A percentile compares a stretch with the other conserved stretches of the same genome.
Conservation (phyloP, 2,888 invertebrate genomes). For the Melinaea menophilus region DNA sequence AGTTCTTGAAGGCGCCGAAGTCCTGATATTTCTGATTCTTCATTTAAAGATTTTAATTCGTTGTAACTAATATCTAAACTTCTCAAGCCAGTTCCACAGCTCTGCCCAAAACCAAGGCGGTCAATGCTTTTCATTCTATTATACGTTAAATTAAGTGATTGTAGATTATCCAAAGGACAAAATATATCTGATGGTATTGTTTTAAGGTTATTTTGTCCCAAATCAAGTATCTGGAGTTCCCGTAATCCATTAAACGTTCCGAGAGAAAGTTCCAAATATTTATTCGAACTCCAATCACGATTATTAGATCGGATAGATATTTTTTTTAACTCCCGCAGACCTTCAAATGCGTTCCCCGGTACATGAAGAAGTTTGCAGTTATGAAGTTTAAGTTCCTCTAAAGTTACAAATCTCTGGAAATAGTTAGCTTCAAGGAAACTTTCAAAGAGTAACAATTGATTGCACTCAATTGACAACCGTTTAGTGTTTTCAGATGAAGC, state of each 20-base stretch:
- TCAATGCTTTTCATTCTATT: slow-evolving; percentile 88
- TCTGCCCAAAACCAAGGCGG: slow-evolving; percentile 83
- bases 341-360: slow-evolving; percentile 87
- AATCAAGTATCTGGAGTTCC: slow-evolving; percentile 86
- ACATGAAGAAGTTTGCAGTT: slow-evolving; percentile 89
- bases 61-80: slow-evolving; percentile 89
- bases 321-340: slow-evolving; percentile 87
- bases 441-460: slow-evolving; percentile 86
- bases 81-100: slow-evolving; percentile 83
- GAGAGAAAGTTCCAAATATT: slow-evolving; percentile 84
- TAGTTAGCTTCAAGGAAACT: slow-evolving; percentile 85
- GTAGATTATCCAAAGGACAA: slow-evolving; percentile 87
- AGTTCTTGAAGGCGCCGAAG: slow-evolving; percentile 88
- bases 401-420: slow-evolving; percentile 84
- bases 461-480: slow-evolving; percentile 85
- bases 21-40: slow-evolving; percentile 85
- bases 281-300: slow-evolving; percentile 85
- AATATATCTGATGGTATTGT: slow-evolving; percentile 87
- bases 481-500: slow-evolving; percentile 83
- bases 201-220: slow-evolving; percentile 89
- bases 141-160: slow-evolving; percentile 88
- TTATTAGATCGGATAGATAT: slow-evolving; percentile 89
- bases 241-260: slow-evolving; percentile 86
- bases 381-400: slow-evolving; percentile 85
- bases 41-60: slow-evolving; percentile 84